A percentile compares a stretch with the other conserved stretches of the same genome.
phyloP scores from a whole-genome alignment of 2,888 invertebrate species.

The Plebejus argus region DNA sequence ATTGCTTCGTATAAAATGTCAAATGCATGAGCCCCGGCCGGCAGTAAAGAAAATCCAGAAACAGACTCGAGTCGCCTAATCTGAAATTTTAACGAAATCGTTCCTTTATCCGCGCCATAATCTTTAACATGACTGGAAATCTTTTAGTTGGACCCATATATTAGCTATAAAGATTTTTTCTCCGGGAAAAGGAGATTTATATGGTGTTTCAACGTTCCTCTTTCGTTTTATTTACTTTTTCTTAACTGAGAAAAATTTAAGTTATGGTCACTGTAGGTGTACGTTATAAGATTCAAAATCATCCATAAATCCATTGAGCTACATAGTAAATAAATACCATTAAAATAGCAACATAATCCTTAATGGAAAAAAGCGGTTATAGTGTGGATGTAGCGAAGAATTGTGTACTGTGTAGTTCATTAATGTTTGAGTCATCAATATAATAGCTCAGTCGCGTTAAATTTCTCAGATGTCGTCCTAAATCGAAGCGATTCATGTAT shows the following conservation, averaged over 20 bases:
- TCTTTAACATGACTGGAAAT: conserved; percentile 32
- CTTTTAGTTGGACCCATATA: conserved; percentile 26
- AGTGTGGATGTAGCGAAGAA: neutral
- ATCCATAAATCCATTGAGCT: too few species aligned
- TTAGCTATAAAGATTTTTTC: conserved; percentile 10
- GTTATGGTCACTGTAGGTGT: neutral
- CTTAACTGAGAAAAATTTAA: too few species aligned
- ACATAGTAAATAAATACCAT: too few species aligned
- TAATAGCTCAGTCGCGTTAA: neutral
- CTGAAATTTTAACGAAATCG: conserved; percentile 49
- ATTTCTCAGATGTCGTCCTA: conserved; percentile 45
- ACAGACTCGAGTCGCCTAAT: conserved; percentile 40
- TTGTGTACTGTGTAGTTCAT: neutral
- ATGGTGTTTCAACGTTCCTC: neutral
- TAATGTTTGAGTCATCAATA: neutral
- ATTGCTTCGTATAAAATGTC: conserved; percentile 24
- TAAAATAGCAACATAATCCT: too few species aligned
- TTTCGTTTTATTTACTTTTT: neutral
- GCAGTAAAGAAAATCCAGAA: conserved; percentile 44
- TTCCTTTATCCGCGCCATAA: conserved; percentile 44
- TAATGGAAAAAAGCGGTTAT: too few species aligned
- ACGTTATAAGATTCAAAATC: neutral
- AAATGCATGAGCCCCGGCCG: conserved; percentile 20
- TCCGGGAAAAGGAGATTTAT: neutral
- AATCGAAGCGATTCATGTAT: conserved; percentile 68